Percentiles rank a stretch among this genome's conserved stretches.
These are phyloP conservation scores for Drosophila ambigua DNA, from an alignment of 1,140 invertebrate species.

Conservation along the genomic window DNA sequence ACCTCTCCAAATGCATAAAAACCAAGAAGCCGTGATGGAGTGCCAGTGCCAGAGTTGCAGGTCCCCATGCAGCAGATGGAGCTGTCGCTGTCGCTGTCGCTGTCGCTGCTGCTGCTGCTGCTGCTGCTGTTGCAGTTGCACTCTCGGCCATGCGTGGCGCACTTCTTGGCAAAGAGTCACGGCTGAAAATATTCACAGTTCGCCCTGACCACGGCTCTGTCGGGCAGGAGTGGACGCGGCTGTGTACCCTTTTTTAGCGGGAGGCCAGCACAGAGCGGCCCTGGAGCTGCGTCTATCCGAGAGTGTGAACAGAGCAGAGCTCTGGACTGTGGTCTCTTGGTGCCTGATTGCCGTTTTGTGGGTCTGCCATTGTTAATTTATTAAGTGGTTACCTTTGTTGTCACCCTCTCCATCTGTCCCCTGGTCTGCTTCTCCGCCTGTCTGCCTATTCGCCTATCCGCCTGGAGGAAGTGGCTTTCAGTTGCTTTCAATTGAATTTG, in stretches of 20 bases:
- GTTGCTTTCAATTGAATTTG: conserved; percentile 62
- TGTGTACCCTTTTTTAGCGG: background rate
- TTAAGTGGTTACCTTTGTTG: conserved; percentile 78
- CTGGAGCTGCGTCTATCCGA: background rate
- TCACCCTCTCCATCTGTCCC: conserved; percentile 41
- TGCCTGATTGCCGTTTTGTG: conserved; percentile 65
- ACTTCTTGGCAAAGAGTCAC: conserved; percentile 73
- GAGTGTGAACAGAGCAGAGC: conserved; percentile 7
- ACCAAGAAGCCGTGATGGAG: conserved; percentile 66
- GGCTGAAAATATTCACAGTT: conserved; percentile 46
- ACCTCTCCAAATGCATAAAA: conserved; percentile 83
- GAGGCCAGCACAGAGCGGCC: background rate
- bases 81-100: background rate
- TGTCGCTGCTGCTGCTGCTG: conserved; percentile 7
- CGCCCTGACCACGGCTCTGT: conserved; percentile 35
- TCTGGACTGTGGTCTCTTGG: conserved; percentile 19
- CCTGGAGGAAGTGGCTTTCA: conserved; percentile 22
- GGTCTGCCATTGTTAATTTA: conserved; percentile 77
- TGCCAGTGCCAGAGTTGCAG: conserved; percentile 14
- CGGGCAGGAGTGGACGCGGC: conserved; percentile 29
- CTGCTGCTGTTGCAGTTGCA: conserved; percentile 34
- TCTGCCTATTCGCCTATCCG: conserved; percentile 17
- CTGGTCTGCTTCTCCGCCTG: background rate
- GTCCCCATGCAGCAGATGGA: background rate
- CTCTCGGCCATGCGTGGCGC: conserved; percentile 68